Conservation (phyloP, 2,797 vertebrate genomes). For the Nasua narica region DNA sequence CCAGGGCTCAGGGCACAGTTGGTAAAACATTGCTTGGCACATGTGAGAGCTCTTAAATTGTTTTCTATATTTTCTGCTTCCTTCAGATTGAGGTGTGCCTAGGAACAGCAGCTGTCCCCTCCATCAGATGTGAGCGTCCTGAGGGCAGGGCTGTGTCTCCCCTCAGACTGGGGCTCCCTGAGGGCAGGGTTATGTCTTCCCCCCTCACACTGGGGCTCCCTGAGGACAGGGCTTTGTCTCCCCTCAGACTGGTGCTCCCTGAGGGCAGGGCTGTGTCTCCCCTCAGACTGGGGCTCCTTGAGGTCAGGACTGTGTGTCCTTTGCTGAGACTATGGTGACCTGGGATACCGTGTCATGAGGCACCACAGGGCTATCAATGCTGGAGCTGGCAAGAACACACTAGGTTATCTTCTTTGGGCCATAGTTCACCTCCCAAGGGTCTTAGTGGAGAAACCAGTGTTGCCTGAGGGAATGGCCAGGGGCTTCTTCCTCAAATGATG, state of each 20-base stretch:
- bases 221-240: too few species aligned
- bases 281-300: neutral
- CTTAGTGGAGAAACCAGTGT: neutral
- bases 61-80: neutral
- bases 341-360: neutral
- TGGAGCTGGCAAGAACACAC: neutral
- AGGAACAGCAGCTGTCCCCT: neutral
- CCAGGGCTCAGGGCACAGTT: too few species aligned
- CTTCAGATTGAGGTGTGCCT: neutral
- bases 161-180: neutral
- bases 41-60: neutral
- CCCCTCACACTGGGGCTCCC: rapidly evolving
- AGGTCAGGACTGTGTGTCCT: neutral
- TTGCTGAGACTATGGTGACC: neutral
- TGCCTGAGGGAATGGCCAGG: neutral
- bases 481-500: neutral
- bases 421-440: neutral
- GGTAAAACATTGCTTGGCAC: rapidly evolving
- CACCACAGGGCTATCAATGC: rapidly evolving
- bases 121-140: too few species aligned
- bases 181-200: neutral
- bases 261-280: neutral
- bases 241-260: neutral
- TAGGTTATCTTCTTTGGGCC: neutral
- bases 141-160: too few species aligned